Conservation (phyloP, 2,797 vertebrate genomes). For the Hemitrygon akajei region DNA sequence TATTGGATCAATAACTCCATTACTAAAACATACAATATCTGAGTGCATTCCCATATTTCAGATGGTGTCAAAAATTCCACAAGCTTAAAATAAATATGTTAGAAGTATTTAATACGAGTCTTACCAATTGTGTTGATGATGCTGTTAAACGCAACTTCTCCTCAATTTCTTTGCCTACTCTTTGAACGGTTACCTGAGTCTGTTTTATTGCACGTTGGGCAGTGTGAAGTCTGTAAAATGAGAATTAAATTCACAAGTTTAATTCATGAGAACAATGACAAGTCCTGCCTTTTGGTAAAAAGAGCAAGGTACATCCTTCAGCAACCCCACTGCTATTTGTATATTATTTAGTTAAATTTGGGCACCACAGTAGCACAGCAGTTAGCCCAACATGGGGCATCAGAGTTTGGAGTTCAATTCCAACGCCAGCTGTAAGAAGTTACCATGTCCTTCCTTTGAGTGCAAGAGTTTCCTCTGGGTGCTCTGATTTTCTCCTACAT, state of each 20-base stretch:
- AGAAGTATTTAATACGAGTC: neutral
- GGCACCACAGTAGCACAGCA: neutral
- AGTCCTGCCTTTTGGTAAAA: neutral
- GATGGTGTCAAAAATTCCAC: neutral
- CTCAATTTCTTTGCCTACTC: constrained; percentile 94
- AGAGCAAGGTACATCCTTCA: neutral
- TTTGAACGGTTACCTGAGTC: constrained; percentile 97
- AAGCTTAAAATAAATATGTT: neutral
- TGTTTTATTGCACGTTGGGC: constrained; percentile 98
- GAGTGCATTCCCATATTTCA: too few relatives aligned
- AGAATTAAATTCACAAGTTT: neutral
- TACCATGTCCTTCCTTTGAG: too few relatives aligned
- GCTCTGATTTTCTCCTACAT: too few relatives aligned
- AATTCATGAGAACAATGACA: neutral
- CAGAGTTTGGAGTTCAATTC: too few relatives aligned
- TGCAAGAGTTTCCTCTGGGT: too few relatives aligned
- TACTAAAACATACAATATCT: too few relatives aligned
- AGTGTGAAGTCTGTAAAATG: constrained; percentile 80
- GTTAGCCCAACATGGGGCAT: too few relatives aligned
- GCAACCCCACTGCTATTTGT: neutral
- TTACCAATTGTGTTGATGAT: constrained; percentile 43
- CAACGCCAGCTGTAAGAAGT: too few relatives aligned
- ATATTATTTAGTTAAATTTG: neutral
- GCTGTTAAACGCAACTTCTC: constrained; percentile 85
- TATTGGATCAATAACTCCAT: too few relatives aligned